phyloP scores from a whole-genome alignment of 2,797 vertebrate species.

The Momotus momota region DNA sequence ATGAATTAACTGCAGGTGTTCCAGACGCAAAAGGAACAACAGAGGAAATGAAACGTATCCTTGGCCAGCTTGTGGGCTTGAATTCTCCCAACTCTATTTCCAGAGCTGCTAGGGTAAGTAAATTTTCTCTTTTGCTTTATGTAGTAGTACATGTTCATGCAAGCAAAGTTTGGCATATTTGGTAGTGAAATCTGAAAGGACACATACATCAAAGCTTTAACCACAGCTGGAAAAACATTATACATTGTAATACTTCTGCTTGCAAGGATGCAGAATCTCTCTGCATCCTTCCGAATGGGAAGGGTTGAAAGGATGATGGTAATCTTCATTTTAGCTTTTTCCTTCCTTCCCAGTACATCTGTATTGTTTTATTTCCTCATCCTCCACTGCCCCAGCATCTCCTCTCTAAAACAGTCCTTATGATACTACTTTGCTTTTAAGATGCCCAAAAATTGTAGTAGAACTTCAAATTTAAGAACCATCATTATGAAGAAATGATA shows the following conservation, averaged over 20 bases:
- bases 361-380: background rate
- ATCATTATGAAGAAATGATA: background rate
- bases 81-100: conserved; percentile 95
- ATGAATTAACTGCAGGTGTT: conserved; percentile 61
- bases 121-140: background rate
- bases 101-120: conserved; percentile 90
- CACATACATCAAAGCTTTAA: background rate
- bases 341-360: background rate
- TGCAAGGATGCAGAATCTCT: background rate
- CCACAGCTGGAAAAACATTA: background rate
- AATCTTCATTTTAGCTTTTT: background rate
- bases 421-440: background rate
- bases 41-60: conserved; percentile 88
- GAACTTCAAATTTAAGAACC: background rate
- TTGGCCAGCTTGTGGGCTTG: conserved; percentile 91
- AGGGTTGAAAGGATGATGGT: background rate
- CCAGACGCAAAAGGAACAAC: conserved; percentile 64
- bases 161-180: background rate
- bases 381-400: background rate
- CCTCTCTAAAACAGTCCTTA: background rate
- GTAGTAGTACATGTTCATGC: background rate
- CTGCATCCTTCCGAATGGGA: background rate
- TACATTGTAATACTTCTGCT: background rate
- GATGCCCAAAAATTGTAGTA: background rate
- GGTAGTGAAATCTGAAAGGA: background rate